Conservation (phyloP, 2,113 vertebrate genomes). For the Electrona antarctica region DNA sequence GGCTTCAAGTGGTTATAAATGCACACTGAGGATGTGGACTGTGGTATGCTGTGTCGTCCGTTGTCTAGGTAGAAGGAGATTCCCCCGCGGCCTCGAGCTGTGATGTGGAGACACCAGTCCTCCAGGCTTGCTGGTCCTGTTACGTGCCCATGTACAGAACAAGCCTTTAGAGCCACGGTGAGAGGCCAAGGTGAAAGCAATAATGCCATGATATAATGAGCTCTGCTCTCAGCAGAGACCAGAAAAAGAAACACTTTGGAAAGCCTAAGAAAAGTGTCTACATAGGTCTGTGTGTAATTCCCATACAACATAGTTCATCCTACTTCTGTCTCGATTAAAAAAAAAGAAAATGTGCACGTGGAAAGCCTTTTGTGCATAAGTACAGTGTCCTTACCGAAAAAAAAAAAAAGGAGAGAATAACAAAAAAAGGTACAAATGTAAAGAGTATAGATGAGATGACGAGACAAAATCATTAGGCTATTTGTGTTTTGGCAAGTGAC, state of each 20-base stretch:
- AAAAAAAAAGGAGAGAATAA: not conserved
- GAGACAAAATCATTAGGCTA: conserved; percentile 39
- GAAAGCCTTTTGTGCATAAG: conserved; percentile 80
- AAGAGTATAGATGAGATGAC: conserved; percentile 31
- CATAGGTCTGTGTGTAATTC: conserved; percentile 58
- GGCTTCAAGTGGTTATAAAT: too few species aligned
- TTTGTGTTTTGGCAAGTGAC: conserved; percentile 61
- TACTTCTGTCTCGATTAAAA: conserved; percentile 53
- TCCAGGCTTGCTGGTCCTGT: conserved; percentile 44
- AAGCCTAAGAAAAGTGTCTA: conserved; percentile 58
- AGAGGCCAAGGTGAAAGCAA: conserved; percentile 68
- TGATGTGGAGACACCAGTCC: conserved; percentile 46
- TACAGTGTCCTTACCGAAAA: conserved; percentile 66
- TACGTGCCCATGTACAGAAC: conserved; percentile 51
- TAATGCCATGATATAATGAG: conserved; percentile 63
- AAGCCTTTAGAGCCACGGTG: conserved; percentile 56
- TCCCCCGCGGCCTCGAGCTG: conserved; percentile 44
- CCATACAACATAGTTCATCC: conserved; percentile 59
- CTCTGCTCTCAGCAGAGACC: conserved; percentile 59
- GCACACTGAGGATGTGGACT: too few species aligned
- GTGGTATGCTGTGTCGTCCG: conserved; percentile 58
- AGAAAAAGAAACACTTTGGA: conserved; percentile 61
- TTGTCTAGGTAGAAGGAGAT: conserved; percentile 70
- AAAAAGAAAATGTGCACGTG: conserved; percentile 57
- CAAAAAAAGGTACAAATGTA: not conserved